Evolutionary conservation across 2,888 invertebrate species (phyloP), one percentile per base, ranked within the genome.

Genomic region (Geotrupes spiniger): DNA sequence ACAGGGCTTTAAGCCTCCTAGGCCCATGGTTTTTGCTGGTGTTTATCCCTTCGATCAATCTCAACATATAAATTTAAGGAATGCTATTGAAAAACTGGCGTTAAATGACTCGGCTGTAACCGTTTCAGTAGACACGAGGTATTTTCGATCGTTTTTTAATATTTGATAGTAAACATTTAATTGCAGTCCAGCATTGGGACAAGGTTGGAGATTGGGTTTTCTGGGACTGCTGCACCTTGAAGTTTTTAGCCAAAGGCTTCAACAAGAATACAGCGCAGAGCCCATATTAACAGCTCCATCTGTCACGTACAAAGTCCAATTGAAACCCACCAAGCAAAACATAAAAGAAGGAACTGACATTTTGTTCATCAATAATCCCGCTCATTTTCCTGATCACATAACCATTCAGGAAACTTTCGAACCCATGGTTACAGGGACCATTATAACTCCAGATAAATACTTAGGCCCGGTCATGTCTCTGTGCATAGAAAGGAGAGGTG

Each of bases 101-200:
- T 76, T 99, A 29, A 99, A 96, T 73, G 98, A 99, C 74, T 88
- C 92, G 4, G 94, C 92, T 49, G 96, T 98, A 2, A 80, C 84
- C n/a, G 78, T 93, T 2, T 77, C 77, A 28, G 70, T 83, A 10
- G 96, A 96, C 74, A 83, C 87, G 3, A 92, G 91, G 92, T 90
- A 74, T 56, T 28, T 50, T 36, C 5, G 9, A 16, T 16, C 42
- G 4, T 33, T 27, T 15, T 28, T 41, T 21, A 1, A 33, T 14
- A 10, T 36, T 38, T 42, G 9, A 29, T 2, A n/a, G 28, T 29
- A 29, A 8, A 29, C 5, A 29, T 29, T 29, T 29, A 4, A 29
- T 29, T 29, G n/a, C 53, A 92, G 92, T 73, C 85, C 90, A 49
- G 92, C 92, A 1, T 74, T 93, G 46, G 93, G 92, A 2, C 87